Percentiles rank a stretch among this genome's conserved stretches.
phyloP scores from a whole-genome alignment of 2,113 vertebrate genomes.

The Perca flavescens region DNA sequence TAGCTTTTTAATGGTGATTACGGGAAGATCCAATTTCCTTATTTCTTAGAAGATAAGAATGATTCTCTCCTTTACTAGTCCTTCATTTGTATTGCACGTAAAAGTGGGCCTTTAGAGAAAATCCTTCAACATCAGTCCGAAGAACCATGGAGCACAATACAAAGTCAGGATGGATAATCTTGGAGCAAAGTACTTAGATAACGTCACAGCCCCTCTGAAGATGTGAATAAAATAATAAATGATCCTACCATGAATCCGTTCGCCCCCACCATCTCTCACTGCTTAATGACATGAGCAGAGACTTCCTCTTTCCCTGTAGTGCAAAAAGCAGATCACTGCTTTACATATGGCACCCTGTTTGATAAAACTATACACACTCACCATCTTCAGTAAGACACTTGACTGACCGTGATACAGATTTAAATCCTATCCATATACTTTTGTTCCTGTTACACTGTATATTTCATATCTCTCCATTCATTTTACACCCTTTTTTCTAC shows the following conservation, averaged over 20 bases:
- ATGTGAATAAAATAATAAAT: conserved; percentile 8
- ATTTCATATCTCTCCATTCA: conserved; percentile 40
- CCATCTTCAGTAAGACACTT: not conserved
- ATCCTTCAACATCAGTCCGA: not conserved
- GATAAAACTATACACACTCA: conserved; percentile 40
- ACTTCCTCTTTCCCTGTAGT: conserved; percentile 52
- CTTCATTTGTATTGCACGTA: not conserved
- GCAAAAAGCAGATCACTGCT: conserved; percentile 63
- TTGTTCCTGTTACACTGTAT: conserved; percentile 22
- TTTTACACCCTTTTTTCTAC: conserved; percentile 36
- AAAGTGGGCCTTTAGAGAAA: not conserved
- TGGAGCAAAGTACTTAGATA: not conserved
- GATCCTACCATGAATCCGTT: conserved; percentile 11
- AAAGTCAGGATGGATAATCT: conserved; percentile 18
- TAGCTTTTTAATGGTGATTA: conserved; percentile 16
- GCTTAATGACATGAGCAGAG: conserved; percentile 10
- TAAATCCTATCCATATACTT: conserved; percentile 49
- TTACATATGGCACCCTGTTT: conserved; percentile 61
- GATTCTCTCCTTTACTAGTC: not conserved
- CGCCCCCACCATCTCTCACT: not conserved
- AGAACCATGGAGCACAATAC: conserved; percentile 7
- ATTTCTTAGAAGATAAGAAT: conserved; percentile 38
- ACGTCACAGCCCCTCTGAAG: not conserved
- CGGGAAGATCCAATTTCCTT: conserved; percentile 45
- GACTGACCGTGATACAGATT: conserved; percentile 41